phyloP scores from a whole-genome alignment of 2,113 vertebrate genomes.

The Dipodomys stephensi region DNA sequence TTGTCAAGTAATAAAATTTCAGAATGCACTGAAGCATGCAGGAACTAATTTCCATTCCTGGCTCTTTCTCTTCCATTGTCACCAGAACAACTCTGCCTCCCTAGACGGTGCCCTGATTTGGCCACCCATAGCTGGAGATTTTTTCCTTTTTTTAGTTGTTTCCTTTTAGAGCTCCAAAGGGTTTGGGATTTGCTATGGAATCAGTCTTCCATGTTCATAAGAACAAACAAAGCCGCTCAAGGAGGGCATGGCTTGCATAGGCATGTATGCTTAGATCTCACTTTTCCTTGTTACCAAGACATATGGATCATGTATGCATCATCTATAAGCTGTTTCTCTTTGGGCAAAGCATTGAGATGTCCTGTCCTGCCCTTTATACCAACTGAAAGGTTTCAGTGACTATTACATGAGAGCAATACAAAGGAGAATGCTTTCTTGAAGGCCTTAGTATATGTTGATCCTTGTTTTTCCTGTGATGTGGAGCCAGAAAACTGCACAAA shows the following conservation, averaged over 20 bases:
- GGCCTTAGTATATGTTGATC: background rate
- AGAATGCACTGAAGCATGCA: slow-evolving; percentile 10
- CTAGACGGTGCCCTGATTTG: background rate
- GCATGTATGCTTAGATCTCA: background rate
- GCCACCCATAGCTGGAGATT: background rate
- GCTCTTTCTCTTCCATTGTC: background rate
- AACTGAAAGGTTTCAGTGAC: background rate
- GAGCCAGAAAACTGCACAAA: background rate
- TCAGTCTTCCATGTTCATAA: background rate
- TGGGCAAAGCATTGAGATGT: background rate
- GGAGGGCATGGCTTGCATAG: background rate
- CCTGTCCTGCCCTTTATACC: background rate
- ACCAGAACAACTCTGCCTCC: background rate
- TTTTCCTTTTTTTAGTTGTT: background rate
- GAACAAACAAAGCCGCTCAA: background rate
- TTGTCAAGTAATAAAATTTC: slow-evolving; percentile 35
- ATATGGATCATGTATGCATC: no score
- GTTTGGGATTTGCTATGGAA: background rate
- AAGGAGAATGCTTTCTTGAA: background rate
- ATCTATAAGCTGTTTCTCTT: background rate
- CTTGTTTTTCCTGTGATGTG: background rate
- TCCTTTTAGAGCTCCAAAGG: background rate
- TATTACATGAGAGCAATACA: background rate
- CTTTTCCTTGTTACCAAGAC: background rate
- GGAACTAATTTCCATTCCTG: background rate